These are phyloP conservation scores for Pachyramphus minor DNA, from an alignment of 2,113 vertebrate species.

Conservation along the genomic window DNA sequence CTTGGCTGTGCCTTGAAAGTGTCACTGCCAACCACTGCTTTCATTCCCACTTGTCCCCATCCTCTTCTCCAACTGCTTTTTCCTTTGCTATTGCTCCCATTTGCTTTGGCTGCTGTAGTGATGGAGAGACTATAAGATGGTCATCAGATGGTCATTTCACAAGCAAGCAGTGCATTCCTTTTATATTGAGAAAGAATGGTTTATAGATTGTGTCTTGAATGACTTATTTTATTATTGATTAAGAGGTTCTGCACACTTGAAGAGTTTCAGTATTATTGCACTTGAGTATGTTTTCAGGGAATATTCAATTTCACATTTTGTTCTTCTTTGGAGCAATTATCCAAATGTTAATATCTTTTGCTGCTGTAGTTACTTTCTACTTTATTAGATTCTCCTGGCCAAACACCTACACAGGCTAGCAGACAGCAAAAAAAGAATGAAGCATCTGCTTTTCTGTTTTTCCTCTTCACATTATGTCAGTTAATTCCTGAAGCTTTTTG, in stretches of 20 bases:
- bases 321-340: not conserved
- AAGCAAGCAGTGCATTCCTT: not conserved
- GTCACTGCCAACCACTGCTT: not conserved
- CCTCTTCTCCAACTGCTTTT: not conserved
- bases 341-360: conserved; percentile 10
- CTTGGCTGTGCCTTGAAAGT: not conserved
- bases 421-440: conserved; percentile 22
- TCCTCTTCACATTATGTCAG: not conserved
- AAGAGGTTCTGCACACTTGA: not conserved
- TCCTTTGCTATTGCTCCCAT: not conserved
- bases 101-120: not conserved
- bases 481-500: conserved; percentile 14
- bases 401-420: conserved; percentile 34
- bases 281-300: not conserved
- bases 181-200: not conserved
- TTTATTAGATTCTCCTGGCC: conserved; percentile 3
- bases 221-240: not conserved
- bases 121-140: not conserved
- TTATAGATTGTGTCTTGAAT: not conserved
- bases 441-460: conserved; percentile 42
- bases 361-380: not conserved
- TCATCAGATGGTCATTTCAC: not conserved
- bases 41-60: not conserved
- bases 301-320: not conserved
- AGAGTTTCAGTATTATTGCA: not conserved